phyloP scores from a whole-genome alignment of 2,113 vertebrate genomes.

The Castor canadensis region DNA sequence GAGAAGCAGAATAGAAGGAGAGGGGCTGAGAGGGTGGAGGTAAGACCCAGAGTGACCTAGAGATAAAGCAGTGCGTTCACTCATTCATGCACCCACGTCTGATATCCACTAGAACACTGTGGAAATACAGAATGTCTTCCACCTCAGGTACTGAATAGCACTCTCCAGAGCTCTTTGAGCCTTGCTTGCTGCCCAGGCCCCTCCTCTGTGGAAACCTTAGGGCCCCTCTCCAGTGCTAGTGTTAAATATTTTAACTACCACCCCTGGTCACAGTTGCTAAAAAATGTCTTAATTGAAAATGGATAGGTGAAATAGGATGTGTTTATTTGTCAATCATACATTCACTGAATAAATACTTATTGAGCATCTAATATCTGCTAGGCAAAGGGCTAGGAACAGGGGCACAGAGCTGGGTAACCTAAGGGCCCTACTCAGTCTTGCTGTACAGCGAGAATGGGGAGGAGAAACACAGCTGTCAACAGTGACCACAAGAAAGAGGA shows the following conservation, averaged over 20 bases:
- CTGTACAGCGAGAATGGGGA: neutral
- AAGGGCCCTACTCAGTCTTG: neutral
- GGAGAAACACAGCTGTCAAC: neutral
- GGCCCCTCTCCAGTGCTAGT: neutral
- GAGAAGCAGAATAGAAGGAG: neutral
- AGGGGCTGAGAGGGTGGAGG: neutral
- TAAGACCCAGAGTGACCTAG: neutral
- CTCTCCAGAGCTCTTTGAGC: neutral
- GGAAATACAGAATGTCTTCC: neutral
- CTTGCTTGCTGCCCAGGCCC: neutral
- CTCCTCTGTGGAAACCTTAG: neutral
- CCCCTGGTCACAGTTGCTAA: neutral
- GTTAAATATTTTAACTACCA: neutral
- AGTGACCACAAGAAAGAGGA: neutral
- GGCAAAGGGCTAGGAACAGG: neutral
- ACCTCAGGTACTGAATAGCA: fast-evolving
- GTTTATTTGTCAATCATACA: constrained; percentile 1
- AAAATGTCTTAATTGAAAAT: neutral
- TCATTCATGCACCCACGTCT: neutral
- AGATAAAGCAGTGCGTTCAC: neutral
- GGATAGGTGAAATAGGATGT: neutral
- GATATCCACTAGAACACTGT: no score
- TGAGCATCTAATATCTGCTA: neutral
- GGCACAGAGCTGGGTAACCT: neutral
- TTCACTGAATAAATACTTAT: neutral